phyloP scores from a whole-genome alignment of 2,888 invertebrate genomes.

The Cephus pulcher region DNA sequence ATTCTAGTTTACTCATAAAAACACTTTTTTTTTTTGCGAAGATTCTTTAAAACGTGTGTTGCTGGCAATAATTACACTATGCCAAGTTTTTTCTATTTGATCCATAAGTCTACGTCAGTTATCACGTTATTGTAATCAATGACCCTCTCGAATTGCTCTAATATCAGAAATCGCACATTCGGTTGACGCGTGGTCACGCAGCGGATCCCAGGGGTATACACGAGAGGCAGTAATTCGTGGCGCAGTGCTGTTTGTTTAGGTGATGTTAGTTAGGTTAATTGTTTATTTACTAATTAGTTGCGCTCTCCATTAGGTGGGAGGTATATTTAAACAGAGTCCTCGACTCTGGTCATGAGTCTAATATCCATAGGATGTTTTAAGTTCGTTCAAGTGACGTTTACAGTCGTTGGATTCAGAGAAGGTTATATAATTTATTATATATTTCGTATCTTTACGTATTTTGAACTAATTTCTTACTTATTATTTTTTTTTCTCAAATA shows the following conservation, averaged over 20 bases:
- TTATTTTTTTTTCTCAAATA: background rate
- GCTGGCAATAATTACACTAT: background rate
- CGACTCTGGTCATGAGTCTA: background rate
- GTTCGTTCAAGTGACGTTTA: background rate
- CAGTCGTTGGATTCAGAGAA: background rate
- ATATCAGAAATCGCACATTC: background rate
- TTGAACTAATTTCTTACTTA: background rate
- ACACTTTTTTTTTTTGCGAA: background rate
- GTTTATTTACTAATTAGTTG: conserved; percentile 37
- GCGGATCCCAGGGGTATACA: background rate
- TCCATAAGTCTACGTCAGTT: background rate
- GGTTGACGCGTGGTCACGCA: background rate
- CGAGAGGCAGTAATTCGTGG: conserved; percentile 24
- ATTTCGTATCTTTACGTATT: background rate
- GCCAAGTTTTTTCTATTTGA: background rate
- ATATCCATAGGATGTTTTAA: background rate
- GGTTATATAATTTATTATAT: background rate
- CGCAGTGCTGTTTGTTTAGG: conserved; percentile 32
- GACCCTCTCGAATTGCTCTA: background rate
- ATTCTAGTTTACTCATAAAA: background rate
- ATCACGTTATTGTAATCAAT: background rate
- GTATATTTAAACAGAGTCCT: background rate
- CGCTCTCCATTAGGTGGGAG: background rate
- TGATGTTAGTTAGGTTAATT: conserved; percentile 36
- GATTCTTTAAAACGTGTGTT: background rate